Conservation (phyloP, 1,140 invertebrate genomes). For the Anoplophora glabripennis region DNA sequence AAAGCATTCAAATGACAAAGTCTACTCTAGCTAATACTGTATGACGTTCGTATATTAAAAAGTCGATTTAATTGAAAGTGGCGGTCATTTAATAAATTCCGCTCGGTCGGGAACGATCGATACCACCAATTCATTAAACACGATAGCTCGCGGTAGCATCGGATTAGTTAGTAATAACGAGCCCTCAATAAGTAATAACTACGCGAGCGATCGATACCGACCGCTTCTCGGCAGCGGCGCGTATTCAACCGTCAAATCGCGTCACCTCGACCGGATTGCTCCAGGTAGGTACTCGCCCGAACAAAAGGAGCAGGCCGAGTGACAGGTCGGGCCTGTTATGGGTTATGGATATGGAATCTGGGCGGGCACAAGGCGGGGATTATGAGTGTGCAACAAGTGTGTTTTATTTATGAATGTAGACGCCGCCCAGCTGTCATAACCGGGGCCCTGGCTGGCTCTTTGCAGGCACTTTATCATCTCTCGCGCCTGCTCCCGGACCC, state of each 20-base stretch:
- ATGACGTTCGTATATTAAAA: too few relatives aligned
- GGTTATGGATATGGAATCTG: conserved; percentile 47
- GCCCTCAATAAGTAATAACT: conserved; percentile 28
- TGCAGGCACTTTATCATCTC: conserved; percentile 42
- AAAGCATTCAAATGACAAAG: too few relatives aligned
- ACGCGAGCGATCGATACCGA: conserved; percentile 22
- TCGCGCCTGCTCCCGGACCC: conserved; percentile 41
- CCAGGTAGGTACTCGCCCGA: neutral
- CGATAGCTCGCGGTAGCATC: neutral
- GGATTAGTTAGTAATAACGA: conserved; percentile 8
- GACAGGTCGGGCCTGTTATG: conserved; percentile 22
- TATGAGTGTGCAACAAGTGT: conserved; percentile 48
- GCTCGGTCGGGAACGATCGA: neutral
- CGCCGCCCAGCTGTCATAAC: conserved; percentile 50
- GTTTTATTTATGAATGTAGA: conserved; percentile 48
- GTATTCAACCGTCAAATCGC: conserved; percentile 26
- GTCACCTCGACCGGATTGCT: conserved; percentile 20
- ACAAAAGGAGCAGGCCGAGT: conserved; percentile 13
- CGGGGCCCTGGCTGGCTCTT: conserved; percentile 42
- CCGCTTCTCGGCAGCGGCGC: conserved; percentile 5
- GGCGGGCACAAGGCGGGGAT: conserved; percentile 46
- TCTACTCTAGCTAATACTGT: too few relatives aligned
- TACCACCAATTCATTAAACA: conserved; percentile 7
- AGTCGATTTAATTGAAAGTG: too few relatives aligned
- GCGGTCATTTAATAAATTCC: too few relatives aligned